phyloP scores from a whole-genome alignment of 1,140 invertebrate species.

The Telenomus remus region DNA sequence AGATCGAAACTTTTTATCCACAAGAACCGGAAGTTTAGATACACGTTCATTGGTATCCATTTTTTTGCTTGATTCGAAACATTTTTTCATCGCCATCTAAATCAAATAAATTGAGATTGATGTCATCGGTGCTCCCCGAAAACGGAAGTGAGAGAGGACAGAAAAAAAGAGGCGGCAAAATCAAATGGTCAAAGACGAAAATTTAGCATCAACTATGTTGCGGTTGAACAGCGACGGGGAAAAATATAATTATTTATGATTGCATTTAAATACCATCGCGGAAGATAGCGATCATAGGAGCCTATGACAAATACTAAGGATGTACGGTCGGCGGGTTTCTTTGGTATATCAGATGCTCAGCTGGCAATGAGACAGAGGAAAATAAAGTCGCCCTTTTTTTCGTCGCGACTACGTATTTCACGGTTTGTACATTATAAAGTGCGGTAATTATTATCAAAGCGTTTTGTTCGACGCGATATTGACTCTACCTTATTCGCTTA shows the following conservation, averaged over 20 bases:
- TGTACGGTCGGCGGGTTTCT: slow-evolving; percentile 45
- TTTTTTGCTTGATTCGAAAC: too few species aligned
- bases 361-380: neutral
- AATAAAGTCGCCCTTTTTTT: slow-evolving; percentile 17
- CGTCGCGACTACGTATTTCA: slow-evolving; percentile 31
- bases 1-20: too few species aligned
- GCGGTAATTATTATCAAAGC: slow-evolving; percentile 38
- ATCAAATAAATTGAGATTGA: too few species aligned
- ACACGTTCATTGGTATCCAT: too few species aligned
- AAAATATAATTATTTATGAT: slow-evolving; percentile 35
- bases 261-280: slow-evolving; percentile 41
- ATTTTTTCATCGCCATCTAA: too few species aligned
- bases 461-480: slow-evolving; percentile 13
- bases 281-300: slow-evolving; percentile 45
- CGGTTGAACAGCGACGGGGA: slow-evolving; percentile 3
- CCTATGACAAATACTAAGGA: slow-evolving; percentile 50
- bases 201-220: slow-evolving; percentile 2
- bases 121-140: neutral
- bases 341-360: slow-evolving; percentile 36
- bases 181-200: neutral
- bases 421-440: slow-evolving; percentile 40
- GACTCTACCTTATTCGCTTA: too few species aligned
- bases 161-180: slow-evolving; percentile 1
- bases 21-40: too few species aligned
- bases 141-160: neutral